phyloP scores from a whole-genome alignment of 1,140 invertebrate genomes.

The Asobara japonica region DNA sequence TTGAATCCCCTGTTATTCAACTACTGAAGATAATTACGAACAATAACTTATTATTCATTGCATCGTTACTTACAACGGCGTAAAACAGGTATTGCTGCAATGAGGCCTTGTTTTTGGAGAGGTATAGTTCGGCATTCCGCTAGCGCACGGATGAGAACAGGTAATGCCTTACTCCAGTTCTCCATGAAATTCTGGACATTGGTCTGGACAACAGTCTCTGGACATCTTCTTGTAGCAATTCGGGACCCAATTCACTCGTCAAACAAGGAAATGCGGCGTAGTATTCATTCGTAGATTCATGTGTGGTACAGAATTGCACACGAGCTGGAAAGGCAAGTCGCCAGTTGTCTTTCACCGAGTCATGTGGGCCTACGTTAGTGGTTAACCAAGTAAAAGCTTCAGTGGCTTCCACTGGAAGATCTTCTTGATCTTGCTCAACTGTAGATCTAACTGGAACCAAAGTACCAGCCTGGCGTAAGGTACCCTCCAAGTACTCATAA shows the following conservation, averaged over 20 bases:
- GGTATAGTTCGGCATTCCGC: background rate
- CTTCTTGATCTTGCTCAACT: background rate
- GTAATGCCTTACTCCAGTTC: background rate
- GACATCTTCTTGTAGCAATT: background rate
- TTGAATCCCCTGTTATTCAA: background rate
- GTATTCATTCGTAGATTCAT: background rate
- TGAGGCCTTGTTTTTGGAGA: background rate
- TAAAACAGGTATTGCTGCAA: background rate
- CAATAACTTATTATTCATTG: background rate
- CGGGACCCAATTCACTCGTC: background rate
- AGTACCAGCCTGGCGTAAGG: background rate
- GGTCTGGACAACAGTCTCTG: background rate
- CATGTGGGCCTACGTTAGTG: background rate
- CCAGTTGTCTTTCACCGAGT: background rate
- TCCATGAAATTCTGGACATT: background rate
- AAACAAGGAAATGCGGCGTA: background rate
- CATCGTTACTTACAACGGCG: background rate
- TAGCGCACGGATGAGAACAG: background rate
- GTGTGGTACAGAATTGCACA: background rate
- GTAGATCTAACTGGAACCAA: background rate
- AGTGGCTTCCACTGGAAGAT: background rate
- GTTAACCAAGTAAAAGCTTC: background rate
- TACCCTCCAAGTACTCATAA: background rate
- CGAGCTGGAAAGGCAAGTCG: background rate
- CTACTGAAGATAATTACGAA: background rate